These are phyloP conservation scores for Pteromalus puparum DNA, from an alignment of 1,140 invertebrate species.

Conservation along the genomic window DNA sequence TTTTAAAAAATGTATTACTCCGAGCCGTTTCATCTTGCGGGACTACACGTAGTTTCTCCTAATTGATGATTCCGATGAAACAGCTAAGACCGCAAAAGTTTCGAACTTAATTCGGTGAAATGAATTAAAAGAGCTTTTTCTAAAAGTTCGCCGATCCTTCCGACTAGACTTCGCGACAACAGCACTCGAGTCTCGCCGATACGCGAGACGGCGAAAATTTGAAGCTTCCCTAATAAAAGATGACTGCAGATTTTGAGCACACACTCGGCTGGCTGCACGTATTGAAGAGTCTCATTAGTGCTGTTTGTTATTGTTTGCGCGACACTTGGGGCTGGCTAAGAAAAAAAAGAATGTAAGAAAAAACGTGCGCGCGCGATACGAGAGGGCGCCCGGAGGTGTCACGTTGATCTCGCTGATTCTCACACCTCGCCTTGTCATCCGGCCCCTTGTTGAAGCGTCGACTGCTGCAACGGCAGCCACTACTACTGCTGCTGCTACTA, in stretches of 20 bases:
- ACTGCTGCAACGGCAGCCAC: conserved; percentile 24
- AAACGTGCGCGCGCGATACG: conserved; percentile 61
- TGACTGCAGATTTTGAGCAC: conserved; percentile 33
- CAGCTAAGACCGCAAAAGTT: too few relatives aligned
- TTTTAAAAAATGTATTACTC: background rate
- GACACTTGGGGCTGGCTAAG: conserved; percentile 58
- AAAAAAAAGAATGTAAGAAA: conserved; percentile 46
- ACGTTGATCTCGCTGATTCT: conserved; percentile 73
- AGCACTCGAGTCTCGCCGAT: conserved; percentile 2
- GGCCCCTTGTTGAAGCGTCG: conserved; percentile 52
- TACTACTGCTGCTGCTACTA: conserved; percentile 53
- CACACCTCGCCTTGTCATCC: conserved; percentile 67
- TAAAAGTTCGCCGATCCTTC: too few relatives aligned
- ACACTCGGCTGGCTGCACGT: conserved; percentile 48
- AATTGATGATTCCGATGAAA: background rate
- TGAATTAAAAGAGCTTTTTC: background rate
- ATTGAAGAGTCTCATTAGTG: conserved; percentile 75
- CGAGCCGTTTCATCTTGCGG: background rate
- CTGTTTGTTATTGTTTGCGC: conserved; percentile 74
- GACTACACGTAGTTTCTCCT: background rate
- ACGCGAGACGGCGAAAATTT: background rate
- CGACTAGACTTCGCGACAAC: background rate
- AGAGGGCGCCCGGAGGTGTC: conserved; percentile 73
- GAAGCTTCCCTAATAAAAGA: conserved; percentile 42
- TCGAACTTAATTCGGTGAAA: too few relatives aligned